These are phyloP conservation scores for Hesperia comma DNA, from an alignment of 2,888 invertebrate genomes.

Conservation along the genomic window DNA sequence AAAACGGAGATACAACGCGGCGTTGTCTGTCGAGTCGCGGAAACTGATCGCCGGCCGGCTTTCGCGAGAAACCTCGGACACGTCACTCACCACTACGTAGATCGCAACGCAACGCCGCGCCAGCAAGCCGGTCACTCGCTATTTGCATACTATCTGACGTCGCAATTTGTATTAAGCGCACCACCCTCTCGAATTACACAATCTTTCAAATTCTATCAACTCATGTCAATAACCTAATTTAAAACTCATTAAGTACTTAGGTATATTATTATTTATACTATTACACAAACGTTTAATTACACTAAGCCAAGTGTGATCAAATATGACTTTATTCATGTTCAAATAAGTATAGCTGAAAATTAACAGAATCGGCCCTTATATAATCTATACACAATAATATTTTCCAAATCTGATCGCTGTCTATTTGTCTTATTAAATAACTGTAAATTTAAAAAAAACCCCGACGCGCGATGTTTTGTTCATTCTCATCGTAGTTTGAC, in stretches of 20 bases:
- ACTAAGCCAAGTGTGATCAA: no score
- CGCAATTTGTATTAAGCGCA: slow-evolving; percentile 27
- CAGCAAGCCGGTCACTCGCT: slow-evolving; percentile 20
- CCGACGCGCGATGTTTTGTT: no score
- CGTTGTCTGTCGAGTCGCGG: slow-evolving; percentile 68
- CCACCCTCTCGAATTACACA: slow-evolving; percentile 40
- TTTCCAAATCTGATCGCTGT: no score
- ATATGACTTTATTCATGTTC: no score
- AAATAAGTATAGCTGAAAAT: no score
- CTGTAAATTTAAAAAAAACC: no score
- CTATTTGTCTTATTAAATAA: no score
- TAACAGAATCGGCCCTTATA: no score
- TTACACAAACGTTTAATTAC: no score
- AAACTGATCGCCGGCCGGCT: slow-evolving; percentile 35
- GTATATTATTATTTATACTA: no score
- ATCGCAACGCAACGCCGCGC: slow-evolving; percentile 16
- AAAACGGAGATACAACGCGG: slow-evolving; percentile 41
- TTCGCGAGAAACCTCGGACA: slow-evolving; percentile 29
- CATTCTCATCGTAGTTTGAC: no score
- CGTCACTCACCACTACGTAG: slow-evolving; percentile 33
- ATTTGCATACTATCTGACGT: slow-evolving; percentile 41
- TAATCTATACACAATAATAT: no score
- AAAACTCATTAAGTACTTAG: background rate
- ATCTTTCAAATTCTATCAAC: slow-evolving; percentile 31
- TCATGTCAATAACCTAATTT: background rate